These are phyloP conservation scores for Ennomos quercinarius DNA, from an alignment of 2,888 invertebrate genomes.

Conservation along the genomic window DNA sequence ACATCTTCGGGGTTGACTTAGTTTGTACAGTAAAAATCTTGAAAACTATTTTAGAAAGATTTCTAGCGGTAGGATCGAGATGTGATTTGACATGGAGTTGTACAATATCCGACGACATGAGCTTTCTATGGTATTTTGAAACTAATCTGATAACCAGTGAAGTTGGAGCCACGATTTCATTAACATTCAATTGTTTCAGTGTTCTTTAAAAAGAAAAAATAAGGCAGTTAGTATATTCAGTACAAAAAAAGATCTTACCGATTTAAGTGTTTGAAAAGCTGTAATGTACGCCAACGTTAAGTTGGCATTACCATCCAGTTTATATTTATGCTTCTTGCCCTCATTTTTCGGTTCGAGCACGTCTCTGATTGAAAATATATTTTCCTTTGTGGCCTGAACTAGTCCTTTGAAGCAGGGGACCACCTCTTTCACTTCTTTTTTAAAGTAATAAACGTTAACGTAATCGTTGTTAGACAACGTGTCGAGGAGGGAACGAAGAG, in stretches of 20 bases:
- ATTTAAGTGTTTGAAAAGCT: slow-evolving; percentile 93
- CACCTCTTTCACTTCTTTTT: slow-evolving; percentile 89
- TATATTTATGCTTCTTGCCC: slow-evolving; percentile 78
- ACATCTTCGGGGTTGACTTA: too few species aligned
- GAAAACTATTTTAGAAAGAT: too few species aligned
- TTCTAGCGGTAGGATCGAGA: too few species aligned
- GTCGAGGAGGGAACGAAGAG: slow-evolving; percentile 94
- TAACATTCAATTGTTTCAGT: too few species aligned
- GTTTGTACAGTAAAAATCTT: too few species aligned
- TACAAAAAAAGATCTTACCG: slow-evolving; percentile 76
- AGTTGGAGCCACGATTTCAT: too few species aligned
- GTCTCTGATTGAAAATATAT: slow-evolving; percentile 90
- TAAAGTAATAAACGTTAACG: slow-evolving; percentile 95
- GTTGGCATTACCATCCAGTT: slow-evolving; percentile 93
- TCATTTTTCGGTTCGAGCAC: slow-evolving; percentile 83
- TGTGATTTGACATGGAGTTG: too few species aligned
- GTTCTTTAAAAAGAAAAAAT: too few species aligned
- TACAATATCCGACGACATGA: too few species aligned
- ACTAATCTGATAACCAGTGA: too few species aligned
- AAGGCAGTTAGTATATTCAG: too few species aligned
- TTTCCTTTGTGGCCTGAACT: slow-evolving; percentile 95
- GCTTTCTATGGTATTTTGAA: too few species aligned
- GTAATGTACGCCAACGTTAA: slow-evolving; percentile 92
- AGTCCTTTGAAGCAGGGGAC: slow-evolving; percentile 94
- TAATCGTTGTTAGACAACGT: slow-evolving; percentile 99